A percentile compares a stretch with the other conserved stretches of the same genome.
Evolutionary conservation across 1,140 invertebrate genomes (phyloP).

Genomic region (Magallana ariakensis): DNA sequence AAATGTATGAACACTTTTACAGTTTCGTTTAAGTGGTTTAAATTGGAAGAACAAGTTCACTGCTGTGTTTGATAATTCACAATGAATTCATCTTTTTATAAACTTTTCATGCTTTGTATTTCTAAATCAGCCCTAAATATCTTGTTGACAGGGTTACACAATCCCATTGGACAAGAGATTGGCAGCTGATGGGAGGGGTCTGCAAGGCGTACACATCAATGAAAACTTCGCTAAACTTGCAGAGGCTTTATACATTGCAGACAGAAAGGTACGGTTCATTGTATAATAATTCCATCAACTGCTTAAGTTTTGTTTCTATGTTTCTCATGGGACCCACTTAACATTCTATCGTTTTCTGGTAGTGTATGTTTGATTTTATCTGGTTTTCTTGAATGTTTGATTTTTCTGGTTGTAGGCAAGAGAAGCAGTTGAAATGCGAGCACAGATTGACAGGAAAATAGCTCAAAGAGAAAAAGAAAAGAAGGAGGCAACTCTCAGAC

Average conservation of each 20-base stretch:
- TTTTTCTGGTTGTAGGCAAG: conserved; percentile 83
- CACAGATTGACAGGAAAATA: conserved; percentile 96
- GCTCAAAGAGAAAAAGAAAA: conserved; percentile 99
- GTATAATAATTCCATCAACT: no score
- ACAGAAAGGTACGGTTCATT: conserved; percentile 86
- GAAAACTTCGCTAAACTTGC: conserved; percentile 99
- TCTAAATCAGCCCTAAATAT: not conserved
- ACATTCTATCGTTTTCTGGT: no score
- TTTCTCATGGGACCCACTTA: no score
- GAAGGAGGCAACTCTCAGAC: conserved; percentile 96
- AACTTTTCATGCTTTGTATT: no score
- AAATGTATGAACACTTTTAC: no score
- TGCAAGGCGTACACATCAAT: conserved; percentile 98
- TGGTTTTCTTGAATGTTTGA: not conserved
- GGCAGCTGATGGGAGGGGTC: conserved; percentile 97
- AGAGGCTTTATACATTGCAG: conserved; percentile 98
- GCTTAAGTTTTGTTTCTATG: no score
- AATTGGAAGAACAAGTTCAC: no score
- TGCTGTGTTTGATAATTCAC: no score
- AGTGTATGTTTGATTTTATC: no score
- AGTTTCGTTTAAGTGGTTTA: no score
- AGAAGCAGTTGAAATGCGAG: conserved; percentile 97
- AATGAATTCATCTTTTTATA: no score
- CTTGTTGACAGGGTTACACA: conserved; percentile 88
- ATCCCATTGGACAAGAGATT: conserved; percentile 99